Evolutionary conservation across 2,888 invertebrate species (phyloP), one percentile per base, ranked within the genome.

Genomic region (Rotaria socialis): DNA sequence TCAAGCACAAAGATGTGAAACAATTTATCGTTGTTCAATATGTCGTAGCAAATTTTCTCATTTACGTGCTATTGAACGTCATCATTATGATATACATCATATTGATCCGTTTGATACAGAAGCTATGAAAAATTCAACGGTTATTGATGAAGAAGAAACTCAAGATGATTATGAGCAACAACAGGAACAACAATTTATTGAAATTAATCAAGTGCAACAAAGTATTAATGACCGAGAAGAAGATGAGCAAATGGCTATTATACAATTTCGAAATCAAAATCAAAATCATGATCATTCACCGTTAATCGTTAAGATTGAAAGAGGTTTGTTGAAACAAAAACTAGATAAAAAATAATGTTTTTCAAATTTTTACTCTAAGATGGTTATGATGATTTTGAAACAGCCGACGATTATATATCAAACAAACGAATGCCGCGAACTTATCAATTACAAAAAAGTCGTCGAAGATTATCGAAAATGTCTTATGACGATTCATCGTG

Each of bases 341-440:
- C 3, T 1, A 14, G 16, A 3, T 27, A 16, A 16, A 16, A 52
- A 14, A 52, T 4, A 52, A 52, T 3, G 52, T 16, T 52, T 52
- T 16, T 47, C 11, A 47, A 50, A 50, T 50, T 52, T 52, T 52
- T 52, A 4, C 3, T 52, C 16, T 80, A 47, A 80, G 80, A 80
- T 80, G 47, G 47, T 47, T 80, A 80, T 47, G 47, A 80, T 80
- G 43, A 43, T n/a, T 80, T 47, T 80, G 80, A 80, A 80, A 47
- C 47, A 43, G 80, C 80, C n/a, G 80, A 80, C 14, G 80, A 80
- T 80, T 67, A 6, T 35, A 14, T 67, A 35, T 27, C 27, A 19
- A 67, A 67, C 35, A 67, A 67, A 19, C 67, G 35, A 27, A 67
- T 35, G 3, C 67, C 67, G 19, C 67, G 67, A 7, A 19, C 35